Base-by-base conservation (phyloP, 2,113 vertebrate species). In the Motacilla alba region DNA sequence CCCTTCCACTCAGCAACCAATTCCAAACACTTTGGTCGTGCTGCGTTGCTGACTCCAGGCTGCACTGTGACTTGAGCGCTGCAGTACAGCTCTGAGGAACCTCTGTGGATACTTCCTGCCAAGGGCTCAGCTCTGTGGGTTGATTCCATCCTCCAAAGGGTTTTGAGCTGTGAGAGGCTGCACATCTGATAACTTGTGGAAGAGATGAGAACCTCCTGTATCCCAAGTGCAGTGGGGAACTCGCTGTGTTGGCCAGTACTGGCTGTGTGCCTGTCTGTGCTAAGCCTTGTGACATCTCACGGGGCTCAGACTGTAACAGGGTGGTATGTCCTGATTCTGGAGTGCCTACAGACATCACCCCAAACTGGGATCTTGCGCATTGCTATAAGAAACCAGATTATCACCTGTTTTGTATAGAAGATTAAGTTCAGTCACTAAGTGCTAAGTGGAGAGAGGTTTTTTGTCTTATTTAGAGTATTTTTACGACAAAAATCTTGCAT, bases 211-310 rank as follows among this genome's bases (percentile, higher is more conserved):
- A 47, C 47, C 35, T 87, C n/a, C 15, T 35, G 7, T 43, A 35
- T 33, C 23, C 52, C 8, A 43, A 59, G 15, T 13, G 27, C 5
- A 17, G 11, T 5, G 21, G 76, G 35, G 56, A 35, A 75, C 37
- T 55, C 15, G 22, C 46, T 27, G 0, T 35, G 39, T 15, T 87
- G 41, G 58, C 9, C 22, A n/a, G 0, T 2, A 7, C 4, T 75
- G 73, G 23, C 39, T 37, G 30, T 39, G 60, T 76, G 90, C 41
- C 62, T 16, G 8, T 64, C n/a, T 63, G 46, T 53, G 72, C 39
- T 50, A 8, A 52, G 28, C 13, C 47, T 19, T 72, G 23, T 37
- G 69, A 10, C 23, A 18, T 52, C 33, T 72, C 17, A 0, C 53
- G 39, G 23, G 56, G 49, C 31, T 91, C 39, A 43, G 20, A 16